Evolutionary conservation across 1,140 invertebrate species (phyloP), one percentile per base, ranked within the genome.

Genomic region (Drosophila fuyamai): DNA sequence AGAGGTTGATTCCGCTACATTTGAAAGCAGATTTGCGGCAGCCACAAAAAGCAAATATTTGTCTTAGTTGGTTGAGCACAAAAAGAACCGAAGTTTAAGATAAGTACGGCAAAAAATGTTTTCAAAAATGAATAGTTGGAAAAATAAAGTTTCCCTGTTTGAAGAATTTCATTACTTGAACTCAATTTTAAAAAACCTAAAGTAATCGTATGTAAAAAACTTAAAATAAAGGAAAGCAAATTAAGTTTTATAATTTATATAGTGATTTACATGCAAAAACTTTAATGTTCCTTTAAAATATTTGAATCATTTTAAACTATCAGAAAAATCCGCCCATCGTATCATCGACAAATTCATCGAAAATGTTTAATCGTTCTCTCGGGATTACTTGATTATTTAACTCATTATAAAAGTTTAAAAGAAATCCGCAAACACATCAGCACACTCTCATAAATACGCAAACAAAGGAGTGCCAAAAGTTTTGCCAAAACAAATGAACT

Each of bases 1-100:
- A 70, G 56, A 51, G 47, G 27, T 36, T 65, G 18, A 44, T 74
- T 76, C 53, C 70, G 54, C 59, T 43, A 76, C 71, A 76, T 76
- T 76, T 76, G 59, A 75, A 76, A 36, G 47, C 50, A 47, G 57
- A 73, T 73, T 73, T 72, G 40, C 18, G 47, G 16, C 29, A 48
- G 14, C n/a, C 54, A 14, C 38, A 67, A 57, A 36, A 70, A 41
- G 38, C 67, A 73, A 73, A 73, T 59, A 73, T 51, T 73, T 73
- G 12, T 60, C 47, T 73, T 61, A 32, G n/a, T 50, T 16, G 65
- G 44, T 0, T 71, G 35, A 27, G n/a, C 65, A 29, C 67, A 36
- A 12, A 12, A 50, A 36, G 56, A 12, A 23, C 13, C 5, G 50
- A 38, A 50, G 29, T 32, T 6, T 9, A 1, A 12, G 12, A 53